phyloP scores from a whole-genome alignment of 2,113 vertebrate species.

The Neofelis nebulosa region DNA sequence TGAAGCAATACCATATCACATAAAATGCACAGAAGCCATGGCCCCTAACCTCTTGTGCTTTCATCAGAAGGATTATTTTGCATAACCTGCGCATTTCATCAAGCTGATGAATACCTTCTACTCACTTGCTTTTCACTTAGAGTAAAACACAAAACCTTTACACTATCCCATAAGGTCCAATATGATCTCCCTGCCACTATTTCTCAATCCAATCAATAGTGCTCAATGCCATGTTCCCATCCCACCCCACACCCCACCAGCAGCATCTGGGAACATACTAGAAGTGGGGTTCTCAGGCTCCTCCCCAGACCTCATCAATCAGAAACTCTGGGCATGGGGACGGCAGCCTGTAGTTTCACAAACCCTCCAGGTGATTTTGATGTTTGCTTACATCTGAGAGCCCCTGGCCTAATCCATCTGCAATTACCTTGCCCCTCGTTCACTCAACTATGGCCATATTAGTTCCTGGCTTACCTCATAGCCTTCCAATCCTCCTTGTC shows the following conservation, averaged over 20 bases:
- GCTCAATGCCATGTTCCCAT: neutral
- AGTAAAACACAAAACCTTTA: neutral
- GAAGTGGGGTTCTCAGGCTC: neutral
- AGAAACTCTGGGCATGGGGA: neutral
- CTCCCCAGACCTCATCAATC: neutral
- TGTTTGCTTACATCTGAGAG: neutral
- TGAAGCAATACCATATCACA: neutral
- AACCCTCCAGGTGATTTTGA: neutral
- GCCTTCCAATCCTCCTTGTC: neutral
- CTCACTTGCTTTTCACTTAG: neutral
- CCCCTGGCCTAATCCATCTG: neutral
- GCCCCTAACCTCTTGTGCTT: neutral
- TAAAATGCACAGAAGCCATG: neutral
- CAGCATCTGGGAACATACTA: neutral
- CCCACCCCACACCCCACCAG: accelerated
- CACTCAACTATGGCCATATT: neutral
- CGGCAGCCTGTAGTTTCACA: neutral
- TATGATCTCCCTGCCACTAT: neutral
- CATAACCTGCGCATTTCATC: neutral
- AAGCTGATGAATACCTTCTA: neutral
- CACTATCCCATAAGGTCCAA: neutral
- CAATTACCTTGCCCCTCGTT: neutral
- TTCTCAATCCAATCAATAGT: neutral
- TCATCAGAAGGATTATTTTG: neutral
- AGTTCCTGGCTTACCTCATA: neutral